phyloP scores from a whole-genome alignment of 2,888 invertebrate species.

The Ectropis crepuscularia region DNA sequence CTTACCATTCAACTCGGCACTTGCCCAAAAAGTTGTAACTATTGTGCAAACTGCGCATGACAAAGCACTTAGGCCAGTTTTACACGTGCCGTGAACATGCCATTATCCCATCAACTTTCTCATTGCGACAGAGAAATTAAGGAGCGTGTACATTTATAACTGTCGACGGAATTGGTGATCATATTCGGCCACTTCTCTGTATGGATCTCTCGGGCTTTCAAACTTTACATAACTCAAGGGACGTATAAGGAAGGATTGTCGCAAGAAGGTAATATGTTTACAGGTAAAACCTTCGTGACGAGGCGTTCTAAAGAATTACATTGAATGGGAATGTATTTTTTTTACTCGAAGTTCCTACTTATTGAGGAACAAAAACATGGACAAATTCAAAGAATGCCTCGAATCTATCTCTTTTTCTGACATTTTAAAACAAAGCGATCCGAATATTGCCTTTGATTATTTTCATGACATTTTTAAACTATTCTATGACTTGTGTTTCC shows the following conservation, averaged over 20 bases:
- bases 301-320: neutral
- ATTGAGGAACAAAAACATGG: too few relatives aligned
- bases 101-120: constrained; percentile 29
- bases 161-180: constrained; percentile 44
- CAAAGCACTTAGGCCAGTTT: constrained; percentile 14
- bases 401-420: too few relatives aligned
- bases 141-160: constrained; percentile 37
- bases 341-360: neutral
- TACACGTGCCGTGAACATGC: constrained; percentile 16
- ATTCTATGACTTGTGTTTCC: too few relatives aligned
- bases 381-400: too few relatives aligned
- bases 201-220: constrained; percentile 31
- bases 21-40: constrained; percentile 10
- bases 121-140: constrained; percentile 32
- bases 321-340: neutral
- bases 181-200: constrained; percentile 36
- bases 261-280: constrained; percentile 3
- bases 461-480: too few relatives aligned
- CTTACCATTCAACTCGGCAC: neutral
- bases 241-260: constrained; percentile 32
- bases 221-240: constrained; percentile 37
- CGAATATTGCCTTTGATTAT: too few relatives aligned
- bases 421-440: too few relatives aligned
- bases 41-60: constrained; percentile 10
- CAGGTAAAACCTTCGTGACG: constrained; percentile 3